phyloP scores from a whole-genome alignment of 2,888 invertebrate species.

The Dicyrtoma fusca region DNA sequence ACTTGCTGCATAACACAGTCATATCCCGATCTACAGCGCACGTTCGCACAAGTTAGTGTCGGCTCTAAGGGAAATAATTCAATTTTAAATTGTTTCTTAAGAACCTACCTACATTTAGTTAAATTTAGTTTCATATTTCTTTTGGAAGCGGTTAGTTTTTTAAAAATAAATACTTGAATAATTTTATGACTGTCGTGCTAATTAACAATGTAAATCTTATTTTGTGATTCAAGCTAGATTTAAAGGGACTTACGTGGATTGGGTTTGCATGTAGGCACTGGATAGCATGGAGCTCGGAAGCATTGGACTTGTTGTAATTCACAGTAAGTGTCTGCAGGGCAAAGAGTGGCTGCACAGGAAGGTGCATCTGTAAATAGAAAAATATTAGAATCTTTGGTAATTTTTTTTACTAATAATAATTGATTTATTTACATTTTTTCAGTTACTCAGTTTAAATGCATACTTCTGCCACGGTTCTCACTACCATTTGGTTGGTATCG shows the following conservation, averaged over 20 bases:
- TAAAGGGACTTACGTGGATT: too few species aligned
- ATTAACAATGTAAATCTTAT: too few species aligned
- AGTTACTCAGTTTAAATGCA: too few species aligned
- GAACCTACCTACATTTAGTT: too few species aligned
- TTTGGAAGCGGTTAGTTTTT: not conserved
- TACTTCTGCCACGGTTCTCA: too few species aligned
- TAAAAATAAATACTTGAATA: not conserved
- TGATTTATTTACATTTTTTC: too few species aligned
- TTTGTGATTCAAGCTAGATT: too few species aligned
- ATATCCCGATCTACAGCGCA: not conserved
- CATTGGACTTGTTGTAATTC: conserved; percentile 30
- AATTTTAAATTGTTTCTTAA: not conserved
- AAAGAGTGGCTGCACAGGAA: conserved; percentile 12
- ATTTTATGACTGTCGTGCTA: not conserved
- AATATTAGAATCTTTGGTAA: too few species aligned
- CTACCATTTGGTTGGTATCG: too few species aligned
- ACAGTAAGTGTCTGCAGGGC: conserved; percentile 14
- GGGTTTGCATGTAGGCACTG: conserved; percentile 11
- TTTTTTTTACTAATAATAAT: too few species aligned
- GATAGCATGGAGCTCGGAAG: conserved; percentile 28
- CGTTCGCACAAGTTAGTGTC: not conserved
- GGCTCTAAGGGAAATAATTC: not conserved
- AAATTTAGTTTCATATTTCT: too few species aligned
- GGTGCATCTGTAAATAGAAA: not conserved
- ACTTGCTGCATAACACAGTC: conserved; percentile 3